A percentile compares a stretch with the other conserved stretches of the same genome.
phyloP scores from a whole-genome alignment of 1,140 invertebrate genomes.

The Bradynema listronoti region DNA sequence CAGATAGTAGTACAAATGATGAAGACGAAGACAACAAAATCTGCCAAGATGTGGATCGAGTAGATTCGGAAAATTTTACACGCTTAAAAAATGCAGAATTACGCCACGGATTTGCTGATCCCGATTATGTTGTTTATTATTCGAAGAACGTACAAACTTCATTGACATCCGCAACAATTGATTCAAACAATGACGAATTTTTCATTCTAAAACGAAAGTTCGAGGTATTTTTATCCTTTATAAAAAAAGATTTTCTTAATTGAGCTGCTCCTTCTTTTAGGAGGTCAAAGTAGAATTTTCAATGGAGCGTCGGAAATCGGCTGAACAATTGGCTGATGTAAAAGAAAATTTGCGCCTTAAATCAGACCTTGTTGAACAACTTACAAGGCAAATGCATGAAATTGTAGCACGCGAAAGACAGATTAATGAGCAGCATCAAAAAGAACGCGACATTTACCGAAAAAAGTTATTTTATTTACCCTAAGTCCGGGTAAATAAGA shows the following conservation, averaged over 20 bases:
- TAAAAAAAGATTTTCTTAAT: neutral
- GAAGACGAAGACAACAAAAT: no score
- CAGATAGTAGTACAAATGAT: no score
- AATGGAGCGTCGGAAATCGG: slow-evolving; percentile 32
- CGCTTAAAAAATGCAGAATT: no score
- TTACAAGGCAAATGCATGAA: slow-evolving; percentile 50
- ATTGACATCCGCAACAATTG: slow-evolving; percentile 37
- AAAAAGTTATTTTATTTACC: slow-evolving; percentile 17
- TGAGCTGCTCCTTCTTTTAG: slow-evolving; percentile 8
- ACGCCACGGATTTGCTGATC: no score
- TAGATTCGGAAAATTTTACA: no score
- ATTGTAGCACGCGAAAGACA: slow-evolving; percentile 34
- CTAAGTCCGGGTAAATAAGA: no score
- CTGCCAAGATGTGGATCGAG: no score
- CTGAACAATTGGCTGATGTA: slow-evolving; percentile 49
- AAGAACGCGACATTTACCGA: slow-evolving; percentile 42
- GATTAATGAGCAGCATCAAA: slow-evolving; percentile 31
- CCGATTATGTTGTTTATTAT: slow-evolving; percentile 27
- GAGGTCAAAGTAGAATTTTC: slow-evolving; percentile 32
- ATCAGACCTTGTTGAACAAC: slow-evolving; percentile 43
- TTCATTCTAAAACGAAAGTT: slow-evolving; percentile 22
- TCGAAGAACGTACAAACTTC: slow-evolving; percentile 43
- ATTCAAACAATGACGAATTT: slow-evolving; percentile 42
- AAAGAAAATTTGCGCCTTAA: slow-evolving; percentile 48
- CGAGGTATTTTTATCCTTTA: slow-evolving; percentile 15